phyloP scores from a whole-genome alignment of 2,113 vertebrate species.

The Xenotilapia leptura region DNA sequence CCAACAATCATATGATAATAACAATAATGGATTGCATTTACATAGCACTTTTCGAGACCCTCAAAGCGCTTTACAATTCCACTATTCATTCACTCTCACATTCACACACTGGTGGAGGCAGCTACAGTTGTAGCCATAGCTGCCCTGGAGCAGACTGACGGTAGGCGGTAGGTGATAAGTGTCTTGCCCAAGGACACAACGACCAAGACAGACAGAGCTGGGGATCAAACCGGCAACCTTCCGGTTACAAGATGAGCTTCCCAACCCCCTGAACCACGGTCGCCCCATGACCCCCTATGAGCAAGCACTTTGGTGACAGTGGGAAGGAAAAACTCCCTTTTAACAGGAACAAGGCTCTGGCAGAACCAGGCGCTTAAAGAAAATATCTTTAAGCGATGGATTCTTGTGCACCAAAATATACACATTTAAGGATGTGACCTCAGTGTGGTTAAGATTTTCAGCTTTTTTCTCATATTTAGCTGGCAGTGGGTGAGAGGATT shows the following conservation, averaged over 20 bases:
- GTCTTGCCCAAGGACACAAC: neutral
- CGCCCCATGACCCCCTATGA: neutral
- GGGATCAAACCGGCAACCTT: neutral
- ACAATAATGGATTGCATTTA: neutral
- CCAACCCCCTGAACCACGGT: neutral
- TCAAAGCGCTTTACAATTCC: neutral
- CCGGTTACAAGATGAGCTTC: neutral
- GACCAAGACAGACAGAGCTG: neutral
- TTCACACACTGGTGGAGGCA: neutral
- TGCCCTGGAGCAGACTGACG: no score
- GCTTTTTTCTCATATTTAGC: neutral
- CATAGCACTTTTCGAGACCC: fast-evolving
- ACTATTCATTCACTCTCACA: neutral
- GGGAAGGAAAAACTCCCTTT: neutral
- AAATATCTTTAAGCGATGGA: neutral
- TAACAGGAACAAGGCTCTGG: neutral
- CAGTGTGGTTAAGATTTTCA: neutral
- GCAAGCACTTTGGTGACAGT: neutral
- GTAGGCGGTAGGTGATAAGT: no score
- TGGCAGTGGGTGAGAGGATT: neutral
- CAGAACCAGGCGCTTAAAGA: neutral
- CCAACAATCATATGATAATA: neutral
- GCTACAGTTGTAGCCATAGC: neutral
- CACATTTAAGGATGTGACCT: neutral
- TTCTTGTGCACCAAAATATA: neutral